Evolutionary conservation across 2,797 vertebrate genomes (phyloP).

Genomic region (Pipistrellus pygmaeus): DNA sequence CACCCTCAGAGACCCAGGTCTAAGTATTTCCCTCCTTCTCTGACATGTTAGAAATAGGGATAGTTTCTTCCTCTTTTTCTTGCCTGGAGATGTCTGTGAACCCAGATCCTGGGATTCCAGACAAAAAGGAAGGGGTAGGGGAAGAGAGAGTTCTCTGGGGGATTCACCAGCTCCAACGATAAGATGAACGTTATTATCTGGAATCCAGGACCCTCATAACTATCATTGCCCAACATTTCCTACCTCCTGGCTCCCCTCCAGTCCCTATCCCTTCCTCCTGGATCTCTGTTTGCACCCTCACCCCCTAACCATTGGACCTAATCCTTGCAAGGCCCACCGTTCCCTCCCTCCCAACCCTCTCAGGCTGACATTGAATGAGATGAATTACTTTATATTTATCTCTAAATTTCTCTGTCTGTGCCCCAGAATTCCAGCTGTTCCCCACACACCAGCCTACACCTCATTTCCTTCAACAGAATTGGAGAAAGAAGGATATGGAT

Average conservation of each 20-base stretch:
- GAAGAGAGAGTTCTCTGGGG: not conserved
- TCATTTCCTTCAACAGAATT: not conserved
- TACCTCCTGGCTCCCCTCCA: not conserved
- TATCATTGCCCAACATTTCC: not conserved
- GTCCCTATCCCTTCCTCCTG: not conserved
- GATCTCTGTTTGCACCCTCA: not conserved
- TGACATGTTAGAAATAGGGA: not conserved
- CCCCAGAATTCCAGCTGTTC: constrained; percentile 9
- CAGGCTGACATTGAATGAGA: not conserved
- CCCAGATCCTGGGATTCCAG: not conserved
- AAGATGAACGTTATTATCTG: not conserved
- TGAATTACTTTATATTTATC: constrained; percentile 15
- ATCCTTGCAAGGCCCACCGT: not conserved
- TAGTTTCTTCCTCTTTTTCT: constrained; percentile 31
- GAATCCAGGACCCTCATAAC: constrained; percentile 2
- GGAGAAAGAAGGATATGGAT: not conserved
- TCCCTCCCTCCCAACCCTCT: not conserved
- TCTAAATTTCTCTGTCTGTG: not conserved
- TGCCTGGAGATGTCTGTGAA: not conserved
- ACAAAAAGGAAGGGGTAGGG: constrained; percentile 3
- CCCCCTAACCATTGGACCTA: not conserved
- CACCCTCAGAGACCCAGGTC: not conserved
- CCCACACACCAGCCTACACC: not conserved
- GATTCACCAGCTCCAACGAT: not conserved
- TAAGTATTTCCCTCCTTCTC: constrained; percentile 23